These are phyloP conservation scores for Copsychus sechellarum DNA, from an alignment of 2,113 vertebrate species.

Conservation along the genomic window DNA sequence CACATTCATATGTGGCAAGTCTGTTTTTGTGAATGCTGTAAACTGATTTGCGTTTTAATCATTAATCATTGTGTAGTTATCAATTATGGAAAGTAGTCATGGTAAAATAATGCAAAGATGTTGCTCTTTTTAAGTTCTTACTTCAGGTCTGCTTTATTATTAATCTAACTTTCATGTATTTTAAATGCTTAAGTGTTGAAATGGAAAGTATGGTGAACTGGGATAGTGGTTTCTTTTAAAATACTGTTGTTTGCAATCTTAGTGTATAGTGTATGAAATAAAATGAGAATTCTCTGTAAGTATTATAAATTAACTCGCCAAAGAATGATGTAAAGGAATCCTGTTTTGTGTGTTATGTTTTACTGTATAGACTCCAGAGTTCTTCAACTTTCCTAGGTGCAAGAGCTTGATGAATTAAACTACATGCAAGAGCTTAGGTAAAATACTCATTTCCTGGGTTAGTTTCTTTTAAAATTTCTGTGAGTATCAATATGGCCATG, in stretches of 20 bases:
- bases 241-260: not conserved
- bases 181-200: not conserved
- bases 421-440: not conserved
- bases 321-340: not conserved
- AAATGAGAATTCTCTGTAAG: not conserved
- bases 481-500: not conserved
- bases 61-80: constrained; percentile 14
- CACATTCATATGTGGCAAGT: not conserved
- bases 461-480: not conserved
- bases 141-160: not conserved
- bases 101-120: not conserved
- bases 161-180: not conserved
- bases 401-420: not conserved
- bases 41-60: constrained; percentile 20
- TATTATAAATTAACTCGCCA: constrained; percentile 23
- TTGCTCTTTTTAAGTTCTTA: not conserved
- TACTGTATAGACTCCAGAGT: not conserved
- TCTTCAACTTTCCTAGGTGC: not conserved
- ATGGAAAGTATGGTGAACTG: not conserved
- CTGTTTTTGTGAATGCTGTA: constrained; percentile 23
- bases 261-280: constrained; percentile 31
- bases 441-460: not conserved
- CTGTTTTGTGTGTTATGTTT: not conserved
- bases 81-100: not conserved
- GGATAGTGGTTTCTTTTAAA: not conserved